phyloP scores from a whole-genome alignment of 2,797 vertebrate genomes.

The Rhyacichthys aspro region DNA sequence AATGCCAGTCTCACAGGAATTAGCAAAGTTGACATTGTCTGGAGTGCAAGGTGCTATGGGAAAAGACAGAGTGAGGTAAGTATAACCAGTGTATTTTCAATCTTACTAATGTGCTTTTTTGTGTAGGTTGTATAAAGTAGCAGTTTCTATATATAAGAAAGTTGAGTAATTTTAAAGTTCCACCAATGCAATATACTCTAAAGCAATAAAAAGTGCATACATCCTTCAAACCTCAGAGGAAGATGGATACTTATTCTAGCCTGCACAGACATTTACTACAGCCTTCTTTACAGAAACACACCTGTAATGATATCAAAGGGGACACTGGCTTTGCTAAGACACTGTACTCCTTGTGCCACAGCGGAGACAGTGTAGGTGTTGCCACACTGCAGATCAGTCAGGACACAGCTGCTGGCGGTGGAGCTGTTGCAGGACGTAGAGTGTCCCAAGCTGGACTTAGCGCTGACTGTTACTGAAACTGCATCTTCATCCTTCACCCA shows the following conservation, averaged over 20 bases:
- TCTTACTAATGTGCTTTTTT: too few relatives aligned
- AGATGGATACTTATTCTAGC: not conserved
- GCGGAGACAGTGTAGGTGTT: slow-evolving; percentile 63
- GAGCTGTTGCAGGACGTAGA: slow-evolving; percentile 61
- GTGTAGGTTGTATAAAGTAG: too few relatives aligned
- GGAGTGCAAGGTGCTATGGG: slow-evolving; percentile 78
- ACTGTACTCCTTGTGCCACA: slow-evolving; percentile 58
- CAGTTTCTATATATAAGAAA: too few relatives aligned
- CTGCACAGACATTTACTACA: too few relatives aligned
- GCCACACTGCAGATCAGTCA: slow-evolving; percentile 72
- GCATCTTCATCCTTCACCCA: slow-evolving; percentile 64
- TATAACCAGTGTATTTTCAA: not conserved
- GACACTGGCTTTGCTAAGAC: slow-evolving; percentile 63
- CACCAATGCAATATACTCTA: too few relatives aligned
- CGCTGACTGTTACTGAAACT: slow-evolving; percentile 54
- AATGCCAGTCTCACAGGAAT: slow-evolving; percentile 64
- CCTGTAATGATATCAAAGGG: slow-evolving; percentile 70
- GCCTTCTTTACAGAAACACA: slow-evolving; percentile 20
- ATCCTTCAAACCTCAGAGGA: too few relatives aligned
- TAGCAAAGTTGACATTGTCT: slow-evolving; percentile 47
- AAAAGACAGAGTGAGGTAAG: not conserved
- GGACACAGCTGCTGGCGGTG: slow-evolving; percentile 60
- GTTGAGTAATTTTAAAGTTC: too few relatives aligned
- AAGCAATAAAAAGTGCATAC: too few relatives aligned
- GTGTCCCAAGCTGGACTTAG: slow-evolving; percentile 55